Conservation (phyloP, 2,113 vertebrate species). For the Actinemys pallida region DNA sequence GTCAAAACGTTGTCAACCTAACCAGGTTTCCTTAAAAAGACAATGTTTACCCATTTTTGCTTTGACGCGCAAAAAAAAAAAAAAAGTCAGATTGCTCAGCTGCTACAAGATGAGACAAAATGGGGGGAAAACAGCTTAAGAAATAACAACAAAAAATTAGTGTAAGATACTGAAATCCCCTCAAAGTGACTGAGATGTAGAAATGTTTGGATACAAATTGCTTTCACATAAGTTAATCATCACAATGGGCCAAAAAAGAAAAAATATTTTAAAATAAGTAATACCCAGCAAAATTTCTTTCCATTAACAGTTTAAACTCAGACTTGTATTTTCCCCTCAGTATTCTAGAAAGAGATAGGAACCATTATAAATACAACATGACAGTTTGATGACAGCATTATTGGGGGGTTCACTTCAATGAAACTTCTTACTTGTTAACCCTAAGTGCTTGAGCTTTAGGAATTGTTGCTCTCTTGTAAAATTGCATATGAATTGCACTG, state of each 20-base stretch:
- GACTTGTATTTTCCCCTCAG: not conserved
- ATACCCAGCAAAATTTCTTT: not conserved
- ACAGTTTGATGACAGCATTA: conserved; percentile 32
- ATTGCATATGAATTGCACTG: conserved; percentile 13
- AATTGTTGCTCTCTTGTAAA: not conserved
- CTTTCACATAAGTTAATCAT: conserved; percentile 28
- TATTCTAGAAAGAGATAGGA: not conserved
- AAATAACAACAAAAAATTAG: conserved; percentile 6
- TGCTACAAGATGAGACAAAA: not conserved
- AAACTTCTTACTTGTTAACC: conserved; percentile 26
- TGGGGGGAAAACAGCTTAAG: not conserved
- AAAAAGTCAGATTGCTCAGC: not conserved
- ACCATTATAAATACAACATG: not conserved
- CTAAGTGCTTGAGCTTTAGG: not conserved
- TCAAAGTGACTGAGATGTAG: not conserved
- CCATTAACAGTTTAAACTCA: not conserved
- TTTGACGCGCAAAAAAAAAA: conserved; percentile 16
- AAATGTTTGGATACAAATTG: not conserved
- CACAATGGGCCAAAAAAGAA: not conserved
- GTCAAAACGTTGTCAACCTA: conserved; percentile 10
- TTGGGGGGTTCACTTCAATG: conserved; percentile 34
- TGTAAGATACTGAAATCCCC: not conserved
- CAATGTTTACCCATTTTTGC: conserved; percentile 36
- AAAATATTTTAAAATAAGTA: conserved; percentile 10
- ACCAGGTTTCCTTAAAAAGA: conserved; percentile 34